These are phyloP conservation scores for Drepana arcuata DNA, from an alignment of 1,140 invertebrate genomes.

Conservation along the genomic window DNA sequence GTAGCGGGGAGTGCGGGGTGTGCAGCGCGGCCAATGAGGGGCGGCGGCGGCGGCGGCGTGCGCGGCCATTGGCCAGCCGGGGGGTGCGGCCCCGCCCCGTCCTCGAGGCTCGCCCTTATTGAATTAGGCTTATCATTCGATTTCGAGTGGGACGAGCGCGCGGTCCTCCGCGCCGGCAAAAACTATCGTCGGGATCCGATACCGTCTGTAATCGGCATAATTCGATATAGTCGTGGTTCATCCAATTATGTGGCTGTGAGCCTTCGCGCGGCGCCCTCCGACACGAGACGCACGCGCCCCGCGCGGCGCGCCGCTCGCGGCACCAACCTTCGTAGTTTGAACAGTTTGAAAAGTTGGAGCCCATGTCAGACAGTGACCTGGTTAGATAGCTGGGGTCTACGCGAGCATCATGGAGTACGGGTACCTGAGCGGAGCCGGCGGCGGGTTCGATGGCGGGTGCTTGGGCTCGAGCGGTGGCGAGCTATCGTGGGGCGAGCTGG, in stretches of 20 bases:
- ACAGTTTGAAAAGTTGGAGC: conserved; percentile 13
- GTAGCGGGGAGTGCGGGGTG: conserved; percentile 29
- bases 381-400: conserved; percentile 21
- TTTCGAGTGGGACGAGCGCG: conserved; percentile 69
- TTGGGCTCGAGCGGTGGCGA: conserved; percentile 52
- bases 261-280: conserved; percentile 27
- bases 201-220: conserved; percentile 67
- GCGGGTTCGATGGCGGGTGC: conserved; percentile 59
- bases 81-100: conserved; percentile 61
- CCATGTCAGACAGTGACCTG: conserved; percentile 33
- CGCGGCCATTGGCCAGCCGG: conserved; percentile 53
- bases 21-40: conserved; percentile 42
- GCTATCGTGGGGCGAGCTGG: conserved; percentile 83
- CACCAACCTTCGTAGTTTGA: conserved; percentile 12
- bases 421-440: conserved; percentile 62
- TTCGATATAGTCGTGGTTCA: conserved; percentile 63
- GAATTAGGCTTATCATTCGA: conserved; percentile 74
- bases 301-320: conserved; percentile 41
- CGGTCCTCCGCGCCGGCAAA: conserved; percentile 58
- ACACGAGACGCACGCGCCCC: conserved; percentile 37
- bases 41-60: conserved; percentile 18
- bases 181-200: conserved; percentile 54
- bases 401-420: conserved; percentile 62
- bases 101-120: conserved; percentile 68
- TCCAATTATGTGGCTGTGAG: conserved; percentile 67